Base-by-base conservation (phyloP, 2,113 vertebrate species). In the Alaudala cheleensis region DNA sequence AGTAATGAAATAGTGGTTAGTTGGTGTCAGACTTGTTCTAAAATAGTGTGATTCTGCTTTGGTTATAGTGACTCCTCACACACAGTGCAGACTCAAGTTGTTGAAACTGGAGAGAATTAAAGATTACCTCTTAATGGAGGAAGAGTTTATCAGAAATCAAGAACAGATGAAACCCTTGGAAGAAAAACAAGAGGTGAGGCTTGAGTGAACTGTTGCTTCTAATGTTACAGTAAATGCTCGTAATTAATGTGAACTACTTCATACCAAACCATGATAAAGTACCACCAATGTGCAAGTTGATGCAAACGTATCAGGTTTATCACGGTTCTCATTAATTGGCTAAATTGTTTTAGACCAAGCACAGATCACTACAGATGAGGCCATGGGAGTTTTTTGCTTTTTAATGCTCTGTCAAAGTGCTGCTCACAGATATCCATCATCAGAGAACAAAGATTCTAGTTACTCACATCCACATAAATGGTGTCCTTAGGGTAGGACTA, bases 111-210 rank as follows among this genome's bases (percentile, higher is more conserved):
- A 99, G 95, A 98, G 99, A 74, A 99, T 99, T 96, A 99, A 99
- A 97, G 99, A 99, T 94, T 99, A 99, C 14, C 98, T 99, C 37
- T 97, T 99, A 83, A 99, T 99, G 99, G 99, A 99, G 91, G 99
- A 99, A 93, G 99, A 99, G 88, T 99, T 99, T 96, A 99, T 99
- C 96, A 98, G 99, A 91, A 99, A 99, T 94, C 99, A 99, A 97
- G 99, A 99, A 92, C 99, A 99, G 81, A 99, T 99, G 99, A 99
- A 99, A 94, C 99, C 99, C 31, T 96, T 99, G 90, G 99, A 99
- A 97, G 99, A 99, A 97, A 99, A 99, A 90, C 99, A 99, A 92
- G 99, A 99, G 99, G 99, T 99, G 21, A 92, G 94, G 25, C 64
- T 93, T 62, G 67, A 70, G 21, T 45, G 21, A 82, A 24, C 26